Evolutionary conservation across 2,797 vertebrate genomes (phyloP), one percentile per base, ranked within the genome.

Genomic region (Pipistrellus nathusii): DNA sequence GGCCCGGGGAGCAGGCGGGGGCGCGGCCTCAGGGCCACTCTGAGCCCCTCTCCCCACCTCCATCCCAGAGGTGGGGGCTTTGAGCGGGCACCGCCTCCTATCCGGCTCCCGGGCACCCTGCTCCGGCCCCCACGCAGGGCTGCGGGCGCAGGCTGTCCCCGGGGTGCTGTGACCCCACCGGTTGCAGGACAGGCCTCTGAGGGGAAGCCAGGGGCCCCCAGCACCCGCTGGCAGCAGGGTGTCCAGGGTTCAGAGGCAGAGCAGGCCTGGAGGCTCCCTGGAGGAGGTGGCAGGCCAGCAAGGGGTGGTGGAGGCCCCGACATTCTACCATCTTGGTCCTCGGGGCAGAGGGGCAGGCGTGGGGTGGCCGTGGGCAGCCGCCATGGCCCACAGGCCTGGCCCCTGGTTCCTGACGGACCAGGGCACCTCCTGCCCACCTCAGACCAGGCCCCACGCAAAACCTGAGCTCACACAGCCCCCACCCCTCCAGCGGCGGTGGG

Each of bases 1-100:
- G 73, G 5, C 3, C 13, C 2, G 0, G 0, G 0, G 18, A 17
- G 21, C 9, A 4, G 38, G 3, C 1, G 4, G 3, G 0, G 9
- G 4, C 1, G 0, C 0, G 6, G n/a, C 30, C 10, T 9, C 32
- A 6, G 1, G 2, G 13, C 7, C 15, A 6, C 30, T 27, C 13
- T 0, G 1, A n/a, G 44, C 38, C 64, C 41, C n/a, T 30, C 55
- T 6, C 13, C 8, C 25, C 12, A 3, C 59, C 75, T 17, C 17
- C 0, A 2, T 2, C 15, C 25, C 46, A 18, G 30, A 5, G 35
- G 12, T 27, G 13, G 13, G 51, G 64, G 18, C 62, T 23, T 2
- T 13, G 6, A 66, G 15, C 35, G 62, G 25, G 27, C 27, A 6
- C 30, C 8, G 5, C 53, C 13, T 4, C 41, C 35, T 2, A 0